Evolutionary conservation across 2,797 vertebrate genomes (phyloP).

Genomic region (Spatula clypeata): DNA sequence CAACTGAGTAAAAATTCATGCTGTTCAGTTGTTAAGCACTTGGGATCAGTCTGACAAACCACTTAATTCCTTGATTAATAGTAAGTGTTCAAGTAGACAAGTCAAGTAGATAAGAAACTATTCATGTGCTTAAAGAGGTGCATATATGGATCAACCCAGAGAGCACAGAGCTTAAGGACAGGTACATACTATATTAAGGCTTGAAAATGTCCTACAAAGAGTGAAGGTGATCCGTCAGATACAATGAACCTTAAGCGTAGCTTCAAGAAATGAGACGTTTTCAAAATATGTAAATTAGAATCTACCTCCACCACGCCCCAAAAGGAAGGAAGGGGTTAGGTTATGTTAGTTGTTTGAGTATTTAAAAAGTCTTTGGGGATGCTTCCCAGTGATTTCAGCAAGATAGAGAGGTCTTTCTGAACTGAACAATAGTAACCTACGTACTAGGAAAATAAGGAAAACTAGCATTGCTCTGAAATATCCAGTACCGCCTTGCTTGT

Average conservation of each 20-base stretch:
- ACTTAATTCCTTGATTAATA: conserved; percentile 27
- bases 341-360: not conserved
- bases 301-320: not conserved
- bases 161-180: not conserved
- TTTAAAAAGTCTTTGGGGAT: not conserved
- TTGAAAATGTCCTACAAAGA: not conserved
- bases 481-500: not conserved
- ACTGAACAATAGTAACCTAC: not conserved
- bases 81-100: conserved; percentile 17
- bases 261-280: not conserved
- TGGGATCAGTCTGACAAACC: conserved; percentile 53
- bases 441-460: not conserved
- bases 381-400: not conserved
- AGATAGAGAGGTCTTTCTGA: not conserved
- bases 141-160: not conserved
- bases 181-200: not conserved
- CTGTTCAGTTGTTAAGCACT: conserved; percentile 44
- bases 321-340: not conserved
- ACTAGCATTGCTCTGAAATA: fast-evolving
- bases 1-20: not conserved
- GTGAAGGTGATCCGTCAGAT: not conserved
- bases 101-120: conserved; percentile 46
- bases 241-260: not conserved
- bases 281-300: not conserved
- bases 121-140: conserved; percentile 32